phyloP scores from a whole-genome alignment of 2,113 vertebrate genomes.

The Cavia porcellus region DNA sequence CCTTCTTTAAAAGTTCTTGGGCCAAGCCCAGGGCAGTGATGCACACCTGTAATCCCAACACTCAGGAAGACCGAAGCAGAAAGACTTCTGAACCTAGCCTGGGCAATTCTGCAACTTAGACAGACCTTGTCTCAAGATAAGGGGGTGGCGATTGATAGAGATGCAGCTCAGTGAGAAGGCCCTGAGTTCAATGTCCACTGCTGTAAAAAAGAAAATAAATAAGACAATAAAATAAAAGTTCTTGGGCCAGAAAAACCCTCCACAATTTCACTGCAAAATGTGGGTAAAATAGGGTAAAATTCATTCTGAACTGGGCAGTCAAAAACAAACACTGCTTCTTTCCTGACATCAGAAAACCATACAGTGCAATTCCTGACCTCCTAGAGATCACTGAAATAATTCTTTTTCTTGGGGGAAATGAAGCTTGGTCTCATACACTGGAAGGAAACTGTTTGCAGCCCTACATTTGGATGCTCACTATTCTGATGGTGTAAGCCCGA shows the following conservation, averaged over 20 bases:
- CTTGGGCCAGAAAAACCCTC: not conserved
- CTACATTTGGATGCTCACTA: not conserved
- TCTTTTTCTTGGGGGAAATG: slow-evolving; percentile 32
- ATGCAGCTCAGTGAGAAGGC: not conserved
- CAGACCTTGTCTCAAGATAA: not conserved
- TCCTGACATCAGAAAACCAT: not conserved
- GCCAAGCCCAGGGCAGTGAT: not conserved
- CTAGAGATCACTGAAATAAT: not conserved
- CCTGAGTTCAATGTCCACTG: not conserved
- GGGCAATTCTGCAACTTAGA: not conserved
- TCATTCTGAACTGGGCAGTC: not conserved
- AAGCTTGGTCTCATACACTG: not conserved
- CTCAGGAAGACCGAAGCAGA: not conserved
- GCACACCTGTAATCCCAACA: not conserved
- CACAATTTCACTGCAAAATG: not conserved
- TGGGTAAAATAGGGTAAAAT: slow-evolving; percentile 21
- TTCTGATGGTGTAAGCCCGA: not conserved
- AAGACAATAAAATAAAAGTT: not conserved
- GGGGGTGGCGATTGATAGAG: not conserved
- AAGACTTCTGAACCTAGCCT: not conserved
- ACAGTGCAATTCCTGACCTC: not conserved
- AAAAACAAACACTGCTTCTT: slow-evolving; percentile 37
- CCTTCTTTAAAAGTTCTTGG: not conserved
- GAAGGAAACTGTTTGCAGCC: not conserved
- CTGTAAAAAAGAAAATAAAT: not conserved